A percentile compares a stretch with the other conserved stretches of the same genome.
phyloP scores from a whole-genome alignment of 2,797 vertebrate species.

The Peromyscus aztecus region DNA sequence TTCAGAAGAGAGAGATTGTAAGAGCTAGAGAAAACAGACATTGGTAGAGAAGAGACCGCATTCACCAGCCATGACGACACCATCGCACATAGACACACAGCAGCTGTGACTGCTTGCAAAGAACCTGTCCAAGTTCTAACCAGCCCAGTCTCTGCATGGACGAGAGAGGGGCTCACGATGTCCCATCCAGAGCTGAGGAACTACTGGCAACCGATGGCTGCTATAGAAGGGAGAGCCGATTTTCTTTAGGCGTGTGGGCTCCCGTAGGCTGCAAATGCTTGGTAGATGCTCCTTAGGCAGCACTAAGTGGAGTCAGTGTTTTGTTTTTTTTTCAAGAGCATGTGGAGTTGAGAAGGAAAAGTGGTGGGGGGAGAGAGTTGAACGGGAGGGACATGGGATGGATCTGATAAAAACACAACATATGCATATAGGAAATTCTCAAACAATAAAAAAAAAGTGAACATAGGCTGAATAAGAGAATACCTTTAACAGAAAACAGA shows the following conservation, averaged over 20 bases:
- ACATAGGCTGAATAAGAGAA: slow-evolving; percentile 43
- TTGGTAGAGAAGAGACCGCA: background rate
- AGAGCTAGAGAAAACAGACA: background rate
- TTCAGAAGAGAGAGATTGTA: background rate
- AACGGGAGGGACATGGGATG: background rate
- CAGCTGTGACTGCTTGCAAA: background rate
- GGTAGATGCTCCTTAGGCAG: background rate
- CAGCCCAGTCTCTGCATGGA: background rate
- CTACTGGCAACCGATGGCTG: background rate
- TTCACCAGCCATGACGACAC: background rate
- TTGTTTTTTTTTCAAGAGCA: background rate
- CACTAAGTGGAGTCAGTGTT: background rate
- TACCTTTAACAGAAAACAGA: slow-evolving; percentile 46
- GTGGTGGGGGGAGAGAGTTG: background rate
- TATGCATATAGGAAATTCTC: background rate
- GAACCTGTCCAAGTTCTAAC: background rate
- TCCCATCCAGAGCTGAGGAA: background rate
- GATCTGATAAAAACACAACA: background rate
- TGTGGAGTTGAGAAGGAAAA: background rate
- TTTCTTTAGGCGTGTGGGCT: background rate
- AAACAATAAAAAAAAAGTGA: background rate
- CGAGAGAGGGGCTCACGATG: background rate
- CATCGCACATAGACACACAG: no score
- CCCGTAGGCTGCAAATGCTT: no score
- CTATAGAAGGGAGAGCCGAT: background rate